Percentiles rank a stretch among this genome's conserved stretches.
Conservation (phyloP, 35 echinoderm and acorn worm genomes). For the Heliocidaris erythrogramma region DNA sequence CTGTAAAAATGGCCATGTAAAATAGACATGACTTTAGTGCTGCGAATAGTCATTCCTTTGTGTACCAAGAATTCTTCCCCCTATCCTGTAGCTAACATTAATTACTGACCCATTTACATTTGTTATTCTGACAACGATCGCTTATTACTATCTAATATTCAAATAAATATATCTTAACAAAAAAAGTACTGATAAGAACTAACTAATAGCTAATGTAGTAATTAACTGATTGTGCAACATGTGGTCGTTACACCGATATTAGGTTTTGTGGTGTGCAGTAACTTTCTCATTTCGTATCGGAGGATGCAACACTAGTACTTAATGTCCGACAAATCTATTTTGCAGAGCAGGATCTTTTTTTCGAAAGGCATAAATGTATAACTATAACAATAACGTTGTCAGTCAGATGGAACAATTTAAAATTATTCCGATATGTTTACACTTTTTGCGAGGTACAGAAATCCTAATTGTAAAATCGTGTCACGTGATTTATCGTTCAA, state of each 20-base stretch:
- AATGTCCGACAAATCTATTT: background rate
- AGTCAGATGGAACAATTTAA: no score
- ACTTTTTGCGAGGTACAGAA: no score
- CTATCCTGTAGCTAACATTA: background rate
- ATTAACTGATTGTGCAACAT: background rate
- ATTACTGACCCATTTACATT: background rate
- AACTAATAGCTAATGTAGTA: background rate
- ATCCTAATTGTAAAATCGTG: no score
- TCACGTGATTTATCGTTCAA: no score
- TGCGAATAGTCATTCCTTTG: background rate
- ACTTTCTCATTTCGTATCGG: background rate
- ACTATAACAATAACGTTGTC: no score
- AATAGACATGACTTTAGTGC: background rate
- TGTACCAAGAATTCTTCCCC: background rate
- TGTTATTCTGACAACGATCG: background rate
- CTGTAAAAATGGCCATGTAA: background rate
- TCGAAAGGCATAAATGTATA: no score
- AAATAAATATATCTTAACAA: background rate
- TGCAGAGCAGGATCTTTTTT: no score
- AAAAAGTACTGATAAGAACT: background rate
- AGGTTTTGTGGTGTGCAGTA: background rate
- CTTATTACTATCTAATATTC: background rate
- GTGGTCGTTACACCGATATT: background rate
- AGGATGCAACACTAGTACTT: background rate
- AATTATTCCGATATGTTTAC: no score